Percentiles rank a stretch among this genome's conserved stretches.
Evolutionary conservation across 2,113 vertebrate species (phyloP).

Genomic region (Corydoras maculifer): DNA sequence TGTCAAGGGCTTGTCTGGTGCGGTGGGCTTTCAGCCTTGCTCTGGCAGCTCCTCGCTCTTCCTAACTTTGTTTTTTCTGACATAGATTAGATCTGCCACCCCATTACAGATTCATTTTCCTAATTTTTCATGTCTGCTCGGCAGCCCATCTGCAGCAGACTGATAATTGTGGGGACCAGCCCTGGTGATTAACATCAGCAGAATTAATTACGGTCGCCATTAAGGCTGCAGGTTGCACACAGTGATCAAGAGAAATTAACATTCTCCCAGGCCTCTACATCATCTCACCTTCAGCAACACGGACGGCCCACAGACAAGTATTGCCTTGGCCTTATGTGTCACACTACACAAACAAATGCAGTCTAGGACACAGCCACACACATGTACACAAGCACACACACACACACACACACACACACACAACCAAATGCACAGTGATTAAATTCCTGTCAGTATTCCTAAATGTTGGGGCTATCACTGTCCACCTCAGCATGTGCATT

Average conservation of each 20-base stretch:
- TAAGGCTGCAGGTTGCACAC: constrained; percentile 99
- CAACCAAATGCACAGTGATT: constrained; percentile 30
- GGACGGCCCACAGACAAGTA: constrained; percentile 86
- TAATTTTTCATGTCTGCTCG: constrained; percentile 99
- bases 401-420: constrained; percentile 16
- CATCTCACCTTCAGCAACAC: constrained; percentile 98
- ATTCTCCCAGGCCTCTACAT: constrained; percentile 98
- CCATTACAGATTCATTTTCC: constrained; percentile 99
- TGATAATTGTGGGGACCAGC: constrained; percentile 99
- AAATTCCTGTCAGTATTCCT: constrained; percentile 3
- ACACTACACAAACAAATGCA: constrained; percentile 51
- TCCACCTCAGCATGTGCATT: not conserved
- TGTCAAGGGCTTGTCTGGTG: constrained; percentile 82
- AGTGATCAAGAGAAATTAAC: constrained; percentile 99
- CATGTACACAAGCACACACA: constrained; percentile 12
- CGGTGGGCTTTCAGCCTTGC: constrained; percentile 87
- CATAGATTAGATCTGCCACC: constrained; percentile 99
- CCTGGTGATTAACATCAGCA: constrained; percentile 99
- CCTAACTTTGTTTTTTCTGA: constrained; percentile 99
- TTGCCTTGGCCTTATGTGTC: constrained; percentile 56
- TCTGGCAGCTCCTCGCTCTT: constrained; percentile 80
- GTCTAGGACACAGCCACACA: constrained; percentile 31
- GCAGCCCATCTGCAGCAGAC: constrained; percentile 98
- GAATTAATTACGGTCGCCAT: constrained; percentile 99
- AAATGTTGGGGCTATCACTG: not conserved